A percentile compares a stretch with the other conserved stretches of the same genome.
These are phyloP conservation scores for Pelmatolapia mariae DNA, from an alignment of 2,113 vertebrate species.

Conservation along the genomic window DNA sequence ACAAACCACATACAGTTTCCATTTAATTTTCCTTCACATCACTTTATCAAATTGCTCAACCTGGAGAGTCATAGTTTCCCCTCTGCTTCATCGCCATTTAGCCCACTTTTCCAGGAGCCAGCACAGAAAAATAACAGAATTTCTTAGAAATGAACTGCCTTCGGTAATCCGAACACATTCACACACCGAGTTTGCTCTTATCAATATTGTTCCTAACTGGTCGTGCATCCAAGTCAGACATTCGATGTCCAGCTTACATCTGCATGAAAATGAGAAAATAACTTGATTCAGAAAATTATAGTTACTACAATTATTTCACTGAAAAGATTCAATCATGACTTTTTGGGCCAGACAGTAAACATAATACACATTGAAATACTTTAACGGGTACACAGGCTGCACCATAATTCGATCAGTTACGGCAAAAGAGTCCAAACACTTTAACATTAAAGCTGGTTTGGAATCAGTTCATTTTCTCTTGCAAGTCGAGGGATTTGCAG, in stretches of 20 bases:
- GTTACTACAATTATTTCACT: neutral
- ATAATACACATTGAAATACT: neutral
- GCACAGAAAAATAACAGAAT: neutral
- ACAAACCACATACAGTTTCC: neutral
- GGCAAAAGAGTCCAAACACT: neutral
- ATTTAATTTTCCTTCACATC: neutral
- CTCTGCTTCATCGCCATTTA: slow-evolving; percentile 34
- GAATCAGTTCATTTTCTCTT: neutral
- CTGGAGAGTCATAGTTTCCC: slow-evolving; percentile 12
- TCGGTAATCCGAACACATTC: neutral
- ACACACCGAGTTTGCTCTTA: neutral
- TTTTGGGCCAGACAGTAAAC: neutral
- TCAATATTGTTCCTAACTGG: neutral
- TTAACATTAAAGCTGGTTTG: neutral
- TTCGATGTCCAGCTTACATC: neutral
- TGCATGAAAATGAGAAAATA: fast-evolving
- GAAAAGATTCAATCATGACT: neutral
- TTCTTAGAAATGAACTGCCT: neutral
- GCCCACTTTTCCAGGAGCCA: slow-evolving; percentile 6
- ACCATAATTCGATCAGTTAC: neutral
- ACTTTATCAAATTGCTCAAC: slow-evolving; percentile 10
- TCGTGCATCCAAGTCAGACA: neutral
- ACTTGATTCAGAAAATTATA: neutral
- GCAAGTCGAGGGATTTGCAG: neutral
- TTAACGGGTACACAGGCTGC: neutral